Evolutionary conservation across 2,113 vertebrate species (phyloP).

Genomic region (Malurus cyaneus): DNA sequence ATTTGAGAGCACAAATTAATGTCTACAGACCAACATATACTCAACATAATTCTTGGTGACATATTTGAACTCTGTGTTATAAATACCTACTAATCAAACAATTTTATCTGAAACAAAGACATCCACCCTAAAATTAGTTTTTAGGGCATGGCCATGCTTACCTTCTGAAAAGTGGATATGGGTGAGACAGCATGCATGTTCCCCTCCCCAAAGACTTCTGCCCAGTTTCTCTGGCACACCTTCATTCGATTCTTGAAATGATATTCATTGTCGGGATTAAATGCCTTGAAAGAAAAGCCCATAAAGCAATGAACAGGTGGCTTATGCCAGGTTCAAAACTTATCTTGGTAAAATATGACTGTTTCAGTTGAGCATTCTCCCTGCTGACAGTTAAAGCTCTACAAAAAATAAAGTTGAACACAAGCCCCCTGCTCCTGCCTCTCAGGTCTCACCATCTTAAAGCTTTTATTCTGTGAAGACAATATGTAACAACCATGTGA

Average conservation of each 20-base stretch:
- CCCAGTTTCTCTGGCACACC: conserved; percentile 94
- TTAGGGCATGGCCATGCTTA: background rate
- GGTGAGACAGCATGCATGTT: conserved; percentile 94
- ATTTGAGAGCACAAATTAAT: background rate
- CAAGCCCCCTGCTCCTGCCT: background rate
- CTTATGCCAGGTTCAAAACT: background rate
- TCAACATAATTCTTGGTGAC: background rate
- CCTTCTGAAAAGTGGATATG: conserved; percentile 90
- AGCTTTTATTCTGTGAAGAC: background rate
- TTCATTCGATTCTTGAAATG: conserved; percentile 99
- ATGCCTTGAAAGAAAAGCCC: conserved; percentile 79
- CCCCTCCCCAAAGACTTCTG: conserved; percentile 94
- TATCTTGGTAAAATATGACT: background rate
- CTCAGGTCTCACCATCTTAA: background rate
- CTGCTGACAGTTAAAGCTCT: background rate
- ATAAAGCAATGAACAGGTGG: background rate
- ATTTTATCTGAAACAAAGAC: background rate
- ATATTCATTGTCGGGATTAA: conserved; percentile 98
- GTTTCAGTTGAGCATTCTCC: background rate
- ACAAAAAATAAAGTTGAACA: background rate
- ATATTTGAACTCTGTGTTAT: background rate
- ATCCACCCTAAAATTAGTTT: background rate
- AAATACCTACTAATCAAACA: background rate
- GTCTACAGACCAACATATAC: background rate
- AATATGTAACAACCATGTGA: background rate